A percentile compares a stretch with the other conserved stretches of the same genome.
These are phyloP conservation scores for Drosophila mettleri DNA, from an alignment of 2,888 invertebrate genomes.

Conservation along the genomic window DNA sequence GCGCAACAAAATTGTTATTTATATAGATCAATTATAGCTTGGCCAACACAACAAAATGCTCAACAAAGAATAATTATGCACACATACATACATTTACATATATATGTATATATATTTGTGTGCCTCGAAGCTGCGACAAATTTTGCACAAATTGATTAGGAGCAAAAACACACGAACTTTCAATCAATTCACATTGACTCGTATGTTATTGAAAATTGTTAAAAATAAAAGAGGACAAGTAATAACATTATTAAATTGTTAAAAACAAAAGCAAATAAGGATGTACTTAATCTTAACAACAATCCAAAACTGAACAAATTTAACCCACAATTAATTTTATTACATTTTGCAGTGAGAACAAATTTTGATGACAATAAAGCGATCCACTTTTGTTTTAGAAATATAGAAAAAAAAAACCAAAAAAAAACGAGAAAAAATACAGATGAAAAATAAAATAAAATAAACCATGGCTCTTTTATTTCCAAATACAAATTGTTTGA, in stretches of 20 bases:
- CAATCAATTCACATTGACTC: slow-evolving; percentile 17
- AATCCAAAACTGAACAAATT: slow-evolving; percentile 49
- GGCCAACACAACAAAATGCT: slow-evolving; percentile 48
- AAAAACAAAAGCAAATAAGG: slow-evolving; percentile 27
- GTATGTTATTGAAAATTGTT: slow-evolving; percentile 48
- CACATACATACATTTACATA: slow-evolving; percentile 10
- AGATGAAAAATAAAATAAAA: slow-evolving; percentile 36
- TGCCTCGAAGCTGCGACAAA: slow-evolving; percentile 13
- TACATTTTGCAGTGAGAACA: slow-evolving; percentile 67
- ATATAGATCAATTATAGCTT: slow-evolving; percentile 43
- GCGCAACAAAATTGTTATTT: slow-evolving; percentile 47
- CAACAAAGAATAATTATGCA: slow-evolving; percentile 20
- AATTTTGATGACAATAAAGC: slow-evolving; percentile 74
- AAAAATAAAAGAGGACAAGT: slow-evolving; percentile 15
- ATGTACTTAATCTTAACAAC: slow-evolving; percentile 57
- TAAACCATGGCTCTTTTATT: slow-evolving; percentile 51
- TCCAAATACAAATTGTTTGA: slow-evolving; percentile 63
- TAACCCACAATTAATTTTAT: slow-evolving; percentile 59
- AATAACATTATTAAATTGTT: slow-evolving; percentile 13
- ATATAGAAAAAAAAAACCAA: slow-evolving; percentile 29
- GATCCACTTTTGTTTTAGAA: slow-evolving; percentile 54
- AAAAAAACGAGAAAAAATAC: slow-evolving; percentile 21
- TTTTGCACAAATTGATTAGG: slow-evolving; percentile 13
- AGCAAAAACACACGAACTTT: slow-evolving; percentile 20
- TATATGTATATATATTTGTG: slow-evolving; percentile 8